Conservation (phyloP, 2,113 vertebrate genomes). For the Halcyon malimbica region DNA sequence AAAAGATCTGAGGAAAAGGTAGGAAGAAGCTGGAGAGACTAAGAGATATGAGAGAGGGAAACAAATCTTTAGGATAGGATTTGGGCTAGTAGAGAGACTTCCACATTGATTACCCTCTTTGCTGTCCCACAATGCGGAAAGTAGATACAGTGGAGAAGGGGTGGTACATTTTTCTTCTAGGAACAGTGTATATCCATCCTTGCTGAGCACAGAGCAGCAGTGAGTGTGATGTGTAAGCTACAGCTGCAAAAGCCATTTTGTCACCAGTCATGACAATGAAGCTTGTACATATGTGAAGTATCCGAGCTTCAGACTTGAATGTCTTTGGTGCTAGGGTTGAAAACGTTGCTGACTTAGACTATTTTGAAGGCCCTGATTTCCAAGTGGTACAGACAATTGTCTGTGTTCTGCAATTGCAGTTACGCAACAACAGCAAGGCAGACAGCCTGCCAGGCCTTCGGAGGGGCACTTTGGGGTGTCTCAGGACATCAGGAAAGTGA, state of each 20-base stretch:
- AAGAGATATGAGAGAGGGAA: neutral
- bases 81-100: neutral
- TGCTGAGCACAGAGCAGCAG: neutral
- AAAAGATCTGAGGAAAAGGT: neutral
- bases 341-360: constrained; percentile 43
- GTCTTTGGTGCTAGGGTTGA: neutral
- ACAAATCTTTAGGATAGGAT: neutral
- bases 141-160: neutral
- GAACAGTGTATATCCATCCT: neutral
- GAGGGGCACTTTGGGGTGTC: neutral
- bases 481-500: neutral
- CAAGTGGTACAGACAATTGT: constrained; percentile 43
- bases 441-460: neutral
- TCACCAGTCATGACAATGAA: neutral
- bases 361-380: constrained; percentile 19
- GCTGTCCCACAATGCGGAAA: neutral
- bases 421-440: constrained; percentile 10
- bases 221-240: neutral
- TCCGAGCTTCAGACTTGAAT: neutral
- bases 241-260: neutral
- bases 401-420: constrained; percentile 42
- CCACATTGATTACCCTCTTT: too few species aligned
- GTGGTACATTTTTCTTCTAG: neutral
- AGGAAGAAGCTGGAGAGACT: neutral
- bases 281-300: neutral